A percentile compares a stretch with the other conserved stretches of the same genome.
Evolutionary conservation across 2,113 vertebrate genomes (phyloP).

Genomic region (Cynoglossus semilaevis): DNA sequence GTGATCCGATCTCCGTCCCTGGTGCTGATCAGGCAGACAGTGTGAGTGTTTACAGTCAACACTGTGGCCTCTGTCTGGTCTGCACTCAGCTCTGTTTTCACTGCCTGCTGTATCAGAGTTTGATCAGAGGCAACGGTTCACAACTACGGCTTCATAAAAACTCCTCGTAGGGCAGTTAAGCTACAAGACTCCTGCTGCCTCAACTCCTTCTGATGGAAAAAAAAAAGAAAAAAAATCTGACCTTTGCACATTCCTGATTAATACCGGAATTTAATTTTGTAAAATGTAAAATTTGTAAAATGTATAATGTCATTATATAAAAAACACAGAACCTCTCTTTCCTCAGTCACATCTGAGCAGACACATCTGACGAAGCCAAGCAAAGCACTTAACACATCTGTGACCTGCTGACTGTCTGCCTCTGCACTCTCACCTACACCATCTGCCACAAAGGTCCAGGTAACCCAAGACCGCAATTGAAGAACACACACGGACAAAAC

Average conservation of each 20-base stretch:
- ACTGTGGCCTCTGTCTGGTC: constrained; percentile 53
- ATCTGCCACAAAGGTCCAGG: constrained; percentile 65
- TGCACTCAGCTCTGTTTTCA: constrained; percentile 49
- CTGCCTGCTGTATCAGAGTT: constrained; percentile 8
- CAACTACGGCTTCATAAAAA: not conserved
- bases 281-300: too few relatives aligned
- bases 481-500: constrained; percentile 25
- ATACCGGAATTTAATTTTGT: too few relatives aligned
- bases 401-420: constrained; percentile 37
- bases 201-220: not conserved
- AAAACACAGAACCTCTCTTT: fast-evolving
- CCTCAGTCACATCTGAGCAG: constrained; percentile 22
- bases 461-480: constrained; percentile 52
- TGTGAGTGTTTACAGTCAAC: constrained; percentile 79
- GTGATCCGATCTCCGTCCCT: constrained; percentile 48
- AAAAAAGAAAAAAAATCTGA: too few relatives aligned
- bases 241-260: too few relatives aligned
- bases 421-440: constrained; percentile 64
- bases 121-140: not conserved
- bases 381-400: constrained; percentile 76
- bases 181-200: not conserved
- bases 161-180: not conserved
- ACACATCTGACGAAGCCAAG: constrained; percentile 39
- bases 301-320: too few relatives aligned
- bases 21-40: constrained; percentile 39